Base-by-base conservation (phyloP, 2,888 invertebrate genomes). In the Aradus depressus region DNA sequence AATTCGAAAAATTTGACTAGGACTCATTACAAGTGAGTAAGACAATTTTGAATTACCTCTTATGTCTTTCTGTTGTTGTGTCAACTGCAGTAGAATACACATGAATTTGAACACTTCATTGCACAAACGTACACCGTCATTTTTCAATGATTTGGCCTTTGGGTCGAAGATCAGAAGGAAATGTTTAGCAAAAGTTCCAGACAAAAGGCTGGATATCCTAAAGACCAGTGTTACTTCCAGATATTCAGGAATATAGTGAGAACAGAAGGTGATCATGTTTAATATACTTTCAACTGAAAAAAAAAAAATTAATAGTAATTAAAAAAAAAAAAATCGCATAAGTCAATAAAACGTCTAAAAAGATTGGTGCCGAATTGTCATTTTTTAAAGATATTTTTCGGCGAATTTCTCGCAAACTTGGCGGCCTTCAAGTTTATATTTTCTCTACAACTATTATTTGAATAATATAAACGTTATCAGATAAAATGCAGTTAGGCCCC, bases 231-330 rank as follows among this genome's bases (percentile, higher is more conserved):
- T 38, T n/a, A 41, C 37, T 19, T 53, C 50, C 14, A 50, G 6
- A 25, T 32, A 42, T 25, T 44, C 18, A 19, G 50, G 39, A 12
- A 38, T 39, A 23, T 38, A 50, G 16, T 18, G 28, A 23, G 28
- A 23, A 31, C 53, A 53, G 12, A 50, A 44, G 2, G 38, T 44
- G n/a, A 50, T 50, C 19, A 49, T 34, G 35, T 47, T 4, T 6
- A 16, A 16, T 19, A 45, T 16, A 21, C 45, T 10, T 45, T 45
- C 45, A 45, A 35, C 45, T 45, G 22, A 31, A 21, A 35, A 35
- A 45, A 22, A 42, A 4, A 42, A 3, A 23, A 23, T 1, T 19
- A 21, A n/a, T n/a, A 44, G 3, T 26, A 10, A 22, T 16, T 3
- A 26, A 12, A 6, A 16, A 41, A 42, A 26, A n/a, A 10, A 26